phyloP scores from a whole-genome alignment of 2,888 invertebrate genomes.

The Cosmia trapezina region DNA sequence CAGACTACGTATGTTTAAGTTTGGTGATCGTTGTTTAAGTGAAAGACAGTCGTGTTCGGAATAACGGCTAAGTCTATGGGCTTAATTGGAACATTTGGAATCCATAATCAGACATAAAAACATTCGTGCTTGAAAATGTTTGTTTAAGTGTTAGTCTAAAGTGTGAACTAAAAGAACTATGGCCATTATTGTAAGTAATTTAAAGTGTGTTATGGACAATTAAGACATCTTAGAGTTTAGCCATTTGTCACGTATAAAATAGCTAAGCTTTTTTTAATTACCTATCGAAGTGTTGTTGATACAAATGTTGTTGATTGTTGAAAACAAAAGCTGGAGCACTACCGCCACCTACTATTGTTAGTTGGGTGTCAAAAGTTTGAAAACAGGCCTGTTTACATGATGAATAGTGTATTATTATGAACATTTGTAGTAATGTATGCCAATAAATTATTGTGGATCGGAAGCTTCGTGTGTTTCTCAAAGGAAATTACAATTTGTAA shows the following conservation, averaged over 20 bases:
- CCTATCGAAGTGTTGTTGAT: constrained; percentile 1
- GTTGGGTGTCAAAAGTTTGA: background rate
- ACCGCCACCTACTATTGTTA: background rate
- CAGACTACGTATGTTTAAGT: constrained; percentile 92
- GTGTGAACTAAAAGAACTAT: background rate
- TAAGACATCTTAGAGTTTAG: background rate
- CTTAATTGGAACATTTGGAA: background rate
- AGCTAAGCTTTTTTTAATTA: background rate
- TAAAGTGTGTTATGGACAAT: constrained; percentile 10
- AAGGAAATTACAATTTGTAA: constrained; percentile 8
- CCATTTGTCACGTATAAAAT: background rate
- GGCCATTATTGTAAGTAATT: background rate
- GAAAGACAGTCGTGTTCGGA: background rate
- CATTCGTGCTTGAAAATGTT: background rate
- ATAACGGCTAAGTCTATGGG: background rate
- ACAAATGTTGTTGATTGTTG: constrained; percentile 16
- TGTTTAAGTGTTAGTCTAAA: background rate
- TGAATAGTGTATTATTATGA: background rate
- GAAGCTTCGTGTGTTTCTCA: background rate
- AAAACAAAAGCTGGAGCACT: background rate
- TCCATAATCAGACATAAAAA: background rate
- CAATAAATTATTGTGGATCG: background rate
- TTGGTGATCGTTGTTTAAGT: constrained; percentile 1
- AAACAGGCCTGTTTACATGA: background rate
- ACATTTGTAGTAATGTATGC: constrained; percentile 11